Percentiles rank a stretch among this genome's conserved stretches.
These are phyloP conservation scores for Pardalotus punctatus DNA, from an alignment of 2,113 vertebrate genomes.

Conservation along the genomic window DNA sequence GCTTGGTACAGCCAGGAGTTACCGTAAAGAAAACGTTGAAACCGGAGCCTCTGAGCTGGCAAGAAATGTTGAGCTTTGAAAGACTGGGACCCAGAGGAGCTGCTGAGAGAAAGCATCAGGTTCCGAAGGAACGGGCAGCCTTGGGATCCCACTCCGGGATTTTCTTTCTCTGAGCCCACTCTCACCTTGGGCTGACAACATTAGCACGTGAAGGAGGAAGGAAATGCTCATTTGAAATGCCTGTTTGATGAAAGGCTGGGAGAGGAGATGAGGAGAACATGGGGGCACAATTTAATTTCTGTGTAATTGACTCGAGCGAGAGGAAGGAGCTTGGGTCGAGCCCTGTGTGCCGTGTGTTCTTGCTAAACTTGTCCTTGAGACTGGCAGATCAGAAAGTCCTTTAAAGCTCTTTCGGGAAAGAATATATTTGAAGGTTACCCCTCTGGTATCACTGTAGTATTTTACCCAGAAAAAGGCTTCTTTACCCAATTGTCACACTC, in stretches of 20 bases:
- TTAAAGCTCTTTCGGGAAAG: background rate
- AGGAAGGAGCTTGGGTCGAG: background rate
- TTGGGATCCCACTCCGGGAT: background rate
- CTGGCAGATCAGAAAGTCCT: background rate
- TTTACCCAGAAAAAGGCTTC: background rate
- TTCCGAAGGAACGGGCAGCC: background rate
- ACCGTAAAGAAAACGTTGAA: constrained; percentile 36
- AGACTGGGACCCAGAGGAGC: background rate
- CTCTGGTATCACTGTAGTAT: background rate
- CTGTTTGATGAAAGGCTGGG: background rate
- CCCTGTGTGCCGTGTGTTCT: accelerated
- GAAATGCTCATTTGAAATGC: background rate
- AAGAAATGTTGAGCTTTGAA: background rate
- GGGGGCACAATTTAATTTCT: background rate
- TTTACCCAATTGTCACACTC: background rate
- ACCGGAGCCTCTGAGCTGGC: background rate
- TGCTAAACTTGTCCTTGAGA: background rate
- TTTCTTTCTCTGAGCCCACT: background rate
- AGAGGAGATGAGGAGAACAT: background rate
- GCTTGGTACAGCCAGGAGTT: background rate
- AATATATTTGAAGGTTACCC: background rate
- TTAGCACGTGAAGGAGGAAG: background rate
- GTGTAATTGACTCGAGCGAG: background rate
- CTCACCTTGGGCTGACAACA: background rate
- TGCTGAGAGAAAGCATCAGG: background rate